These are phyloP conservation scores for Diaperis boleti DNA, from an alignment of 2,888 invertebrate genomes.

Conservation along the genomic window DNA sequence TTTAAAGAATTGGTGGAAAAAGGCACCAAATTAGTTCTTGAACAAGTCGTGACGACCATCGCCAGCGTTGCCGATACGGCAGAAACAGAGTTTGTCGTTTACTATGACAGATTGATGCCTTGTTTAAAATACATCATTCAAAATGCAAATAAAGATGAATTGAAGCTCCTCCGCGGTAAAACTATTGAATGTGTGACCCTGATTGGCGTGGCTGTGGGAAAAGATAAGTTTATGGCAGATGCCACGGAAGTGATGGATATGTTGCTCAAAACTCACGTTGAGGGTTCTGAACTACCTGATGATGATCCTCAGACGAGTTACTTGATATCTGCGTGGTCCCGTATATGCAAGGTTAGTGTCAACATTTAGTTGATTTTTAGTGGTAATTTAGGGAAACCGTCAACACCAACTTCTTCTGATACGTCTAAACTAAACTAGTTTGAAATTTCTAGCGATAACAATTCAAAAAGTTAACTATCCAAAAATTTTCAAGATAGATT, in stretches of 20 bases:
- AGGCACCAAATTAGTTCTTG: conserved; percentile 95
- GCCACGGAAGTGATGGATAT: conserved; percentile 97
- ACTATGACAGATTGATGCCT: conserved; percentile 94
- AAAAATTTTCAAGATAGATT: too few species aligned
- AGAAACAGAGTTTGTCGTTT: conserved; percentile 93
- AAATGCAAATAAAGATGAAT: conserved; percentile 88
- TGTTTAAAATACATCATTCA: conserved; percentile 97
- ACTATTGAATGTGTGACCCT: conserved; percentile 99
- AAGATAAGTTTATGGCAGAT: conserved; percentile 88
- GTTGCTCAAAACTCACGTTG: conserved; percentile 90
- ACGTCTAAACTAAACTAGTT: too few species aligned
- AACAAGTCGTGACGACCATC: conserved; percentile 98
- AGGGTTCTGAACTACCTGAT: conserved; percentile 81
- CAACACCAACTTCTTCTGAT: too few species aligned
- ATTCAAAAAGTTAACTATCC: too few species aligned
- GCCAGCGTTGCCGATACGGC: conserved; percentile 99
- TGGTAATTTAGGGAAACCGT: too few species aligned
- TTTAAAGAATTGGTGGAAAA: conserved; percentile 95
- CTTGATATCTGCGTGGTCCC: conserved; percentile 98
- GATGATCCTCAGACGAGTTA: conserved; percentile 98
- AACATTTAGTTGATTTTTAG: too few species aligned
- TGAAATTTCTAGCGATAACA: too few species aligned
- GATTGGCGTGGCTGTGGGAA: conserved; percentile 90
- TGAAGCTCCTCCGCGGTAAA: conserved; percentile 94
- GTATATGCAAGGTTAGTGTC: conserved; percentile 89